These are phyloP conservation scores for Cantharis lateralis DNA, from an alignment of 2,888 invertebrate genomes.

Conservation along the genomic window DNA sequence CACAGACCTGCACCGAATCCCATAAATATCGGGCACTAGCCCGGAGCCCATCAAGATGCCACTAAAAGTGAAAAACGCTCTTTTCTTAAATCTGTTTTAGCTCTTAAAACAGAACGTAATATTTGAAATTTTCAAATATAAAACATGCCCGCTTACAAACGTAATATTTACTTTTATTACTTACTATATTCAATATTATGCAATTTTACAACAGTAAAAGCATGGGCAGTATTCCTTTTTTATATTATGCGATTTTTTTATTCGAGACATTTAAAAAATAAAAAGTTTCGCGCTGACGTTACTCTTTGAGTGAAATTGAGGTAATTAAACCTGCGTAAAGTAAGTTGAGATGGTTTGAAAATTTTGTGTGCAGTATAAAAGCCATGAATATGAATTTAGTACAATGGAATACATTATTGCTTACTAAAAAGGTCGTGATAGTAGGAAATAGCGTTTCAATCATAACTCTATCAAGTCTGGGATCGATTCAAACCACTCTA, in stretches of 20 bases:
- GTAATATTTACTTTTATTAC: constrained; percentile 2
- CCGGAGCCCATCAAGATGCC: constrained; percentile 39
- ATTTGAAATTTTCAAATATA: constrained; percentile 24
- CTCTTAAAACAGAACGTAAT: constrained; percentile 32
- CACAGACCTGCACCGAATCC: constrained; percentile 40
- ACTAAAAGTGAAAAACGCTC: constrained; percentile 39
- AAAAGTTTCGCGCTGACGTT: not conserved
- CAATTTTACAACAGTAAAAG: not conserved
- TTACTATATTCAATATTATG: constrained; percentile 5
- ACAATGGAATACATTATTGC: constrained; percentile 27
- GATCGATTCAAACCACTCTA: constrained; percentile 25
- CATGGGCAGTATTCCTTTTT: not conserved
- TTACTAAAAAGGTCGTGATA: constrained; percentile 29
- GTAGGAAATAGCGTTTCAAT: constrained; percentile 30
- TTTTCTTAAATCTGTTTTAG: constrained; percentile 31
- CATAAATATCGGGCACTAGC: constrained; percentile 46
- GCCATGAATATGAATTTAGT: constrained; percentile 31
- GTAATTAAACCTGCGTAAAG: not conserved
- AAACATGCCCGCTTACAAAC: constrained; percentile 20
- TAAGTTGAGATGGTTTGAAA: constrained; percentile 15
- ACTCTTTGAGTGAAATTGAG: not conserved
- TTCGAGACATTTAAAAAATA: too few species aligned
- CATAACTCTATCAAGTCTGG: constrained; percentile 30
- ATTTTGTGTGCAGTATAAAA: constrained; percentile 27
- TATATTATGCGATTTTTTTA: not conserved